These are phyloP conservation scores for Nerophis lumbriciformis DNA, from an alignment of 2,113 vertebrate genomes.

Conservation along the genomic window DNA sequence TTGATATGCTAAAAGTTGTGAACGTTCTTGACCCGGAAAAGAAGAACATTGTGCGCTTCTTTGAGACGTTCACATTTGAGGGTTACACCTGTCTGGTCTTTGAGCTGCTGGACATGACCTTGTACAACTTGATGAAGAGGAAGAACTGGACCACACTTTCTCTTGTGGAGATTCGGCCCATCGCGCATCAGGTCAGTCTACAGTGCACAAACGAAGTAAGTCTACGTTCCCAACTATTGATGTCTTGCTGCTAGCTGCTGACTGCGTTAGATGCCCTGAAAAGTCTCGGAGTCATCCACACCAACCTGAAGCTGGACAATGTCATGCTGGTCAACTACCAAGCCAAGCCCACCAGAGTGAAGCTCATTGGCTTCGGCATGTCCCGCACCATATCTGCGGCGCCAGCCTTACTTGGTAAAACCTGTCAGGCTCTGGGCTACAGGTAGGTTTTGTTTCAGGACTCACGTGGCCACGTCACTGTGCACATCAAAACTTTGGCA, in stretches of 20 bases:
- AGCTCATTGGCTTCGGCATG: background rate
- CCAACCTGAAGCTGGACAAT: slow-evolving; percentile 3
- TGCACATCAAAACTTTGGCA: background rate
- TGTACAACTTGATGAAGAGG: background rate
- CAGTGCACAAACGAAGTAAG: background rate
- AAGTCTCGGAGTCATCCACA: background rate
- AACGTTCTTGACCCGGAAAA: background rate
- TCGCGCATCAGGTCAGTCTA: background rate
- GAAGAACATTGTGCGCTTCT: background rate
- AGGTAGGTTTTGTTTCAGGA: background rate
- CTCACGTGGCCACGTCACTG: too few relatives aligned
- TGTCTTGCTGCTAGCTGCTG: too few relatives aligned
- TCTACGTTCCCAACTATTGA: background rate
- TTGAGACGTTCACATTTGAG: background rate
- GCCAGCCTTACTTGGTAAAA: too few relatives aligned
- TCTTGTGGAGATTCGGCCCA: background rate
- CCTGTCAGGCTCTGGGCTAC: slow-evolving; percentile 3
- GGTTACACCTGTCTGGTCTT: background rate
- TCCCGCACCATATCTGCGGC: background rate
- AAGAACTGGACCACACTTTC: background rate
- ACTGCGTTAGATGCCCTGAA: too few relatives aligned
- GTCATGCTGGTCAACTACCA: slow-evolving; percentile 6
- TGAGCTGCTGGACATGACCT: background rate
- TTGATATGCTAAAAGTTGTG: background rate
- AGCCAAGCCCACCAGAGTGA: background rate